Base-by-base conservation (phyloP, 2,113 vertebrate genomes). In the Scomber japonicus region DNA sequence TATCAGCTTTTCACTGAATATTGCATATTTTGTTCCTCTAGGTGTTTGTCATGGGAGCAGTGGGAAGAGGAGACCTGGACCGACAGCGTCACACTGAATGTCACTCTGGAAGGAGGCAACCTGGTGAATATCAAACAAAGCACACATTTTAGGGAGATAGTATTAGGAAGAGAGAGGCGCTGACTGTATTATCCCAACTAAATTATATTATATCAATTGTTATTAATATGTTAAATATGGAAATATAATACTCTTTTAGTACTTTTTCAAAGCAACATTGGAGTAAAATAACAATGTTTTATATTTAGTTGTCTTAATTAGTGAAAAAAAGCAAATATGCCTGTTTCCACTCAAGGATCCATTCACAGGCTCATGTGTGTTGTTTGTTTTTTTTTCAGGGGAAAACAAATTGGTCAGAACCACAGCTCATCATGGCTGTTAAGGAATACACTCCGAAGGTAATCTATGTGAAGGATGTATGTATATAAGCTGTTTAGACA, bases 11-110 rank as follows among this genome's bases (percentile, higher is more conserved):
- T 30, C 5, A 50, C 2, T 46, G 7, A 51, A n/a, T 27, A 3
- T 30, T 40, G n/a, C 7, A 1, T 17, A 9, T 53, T n/a, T 2
- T 56, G 16, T 24, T 59, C 56, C 71, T 68, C 12, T 55, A 95
- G 95, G 71, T 96, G 94, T 53, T 68, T 95, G 71, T 93, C 90
- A 3, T 95, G 94, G 95, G 95, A 96, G 78, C 89, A 90, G 70
- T 90, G 94, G 93, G 94, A 95, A 24, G 94, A 94, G 80, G 93
- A 93, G 55, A 81, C 87, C 0, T 94, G 94, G 94, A 91, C 84
- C 1, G 72, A 89, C 27, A 67, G 76, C 0, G 91, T 92, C 50
- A 93, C 80, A 3, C 76, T 96, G 60, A 88, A 75, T 16, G 64
- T 95, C 19, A 65, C 70, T 17, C 48, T 95, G 79, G 91, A 90